A percentile compares a stretch with the other conserved stretches of the same genome.
These are phyloP conservation scores for Pao palembangensis DNA, from an alignment of 2,113 vertebrate species.

Conservation along the genomic window DNA sequence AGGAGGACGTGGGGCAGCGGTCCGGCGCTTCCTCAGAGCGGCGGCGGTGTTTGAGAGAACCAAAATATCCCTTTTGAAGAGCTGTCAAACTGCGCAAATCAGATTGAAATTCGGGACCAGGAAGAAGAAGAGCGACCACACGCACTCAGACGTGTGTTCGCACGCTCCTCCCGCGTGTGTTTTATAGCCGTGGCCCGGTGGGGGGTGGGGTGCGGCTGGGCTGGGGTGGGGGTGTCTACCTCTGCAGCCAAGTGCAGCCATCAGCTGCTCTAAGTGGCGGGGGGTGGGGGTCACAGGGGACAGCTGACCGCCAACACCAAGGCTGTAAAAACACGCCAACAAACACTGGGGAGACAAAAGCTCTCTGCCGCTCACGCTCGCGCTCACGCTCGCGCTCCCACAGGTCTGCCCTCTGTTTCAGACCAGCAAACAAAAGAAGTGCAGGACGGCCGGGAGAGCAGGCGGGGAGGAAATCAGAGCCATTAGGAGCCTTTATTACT, in stretches of 20 bases:
- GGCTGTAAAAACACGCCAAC: neutral
- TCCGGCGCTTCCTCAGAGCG: too few species aligned
- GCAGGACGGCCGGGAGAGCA: slow-evolving; percentile 47
- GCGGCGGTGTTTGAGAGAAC: too few species aligned
- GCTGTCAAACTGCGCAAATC: too few species aligned
- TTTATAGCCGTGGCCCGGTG: slow-evolving; percentile 41
- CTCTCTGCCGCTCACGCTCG: neutral
- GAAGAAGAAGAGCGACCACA: too few species aligned
- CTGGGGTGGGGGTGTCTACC: slow-evolving; percentile 28
- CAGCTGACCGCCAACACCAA: slow-evolving; percentile 21
- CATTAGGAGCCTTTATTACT: slow-evolving; percentile 75
- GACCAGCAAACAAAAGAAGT: neutral
- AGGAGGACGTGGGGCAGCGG: slow-evolving; percentile 4
- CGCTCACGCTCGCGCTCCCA: neutral
- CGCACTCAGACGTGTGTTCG: too few species aligned
- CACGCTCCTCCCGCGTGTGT: too few species aligned
- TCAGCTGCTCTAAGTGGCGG: slow-evolving; percentile 56
- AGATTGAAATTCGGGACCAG: too few species aligned
- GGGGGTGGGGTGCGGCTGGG: slow-evolving; percentile 32
- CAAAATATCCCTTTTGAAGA: too few species aligned
- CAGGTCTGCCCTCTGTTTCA: neutral
- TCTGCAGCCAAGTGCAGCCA: slow-evolving; percentile 23
- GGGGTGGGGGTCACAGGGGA: slow-evolving; percentile 43
- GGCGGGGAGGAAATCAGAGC: slow-evolving; percentile 62
- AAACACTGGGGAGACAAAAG: neutral